Base-by-base conservation (phyloP, 37 sponge, comb jelly and placozoan species). In the Spongilla lacustris region DNA sequence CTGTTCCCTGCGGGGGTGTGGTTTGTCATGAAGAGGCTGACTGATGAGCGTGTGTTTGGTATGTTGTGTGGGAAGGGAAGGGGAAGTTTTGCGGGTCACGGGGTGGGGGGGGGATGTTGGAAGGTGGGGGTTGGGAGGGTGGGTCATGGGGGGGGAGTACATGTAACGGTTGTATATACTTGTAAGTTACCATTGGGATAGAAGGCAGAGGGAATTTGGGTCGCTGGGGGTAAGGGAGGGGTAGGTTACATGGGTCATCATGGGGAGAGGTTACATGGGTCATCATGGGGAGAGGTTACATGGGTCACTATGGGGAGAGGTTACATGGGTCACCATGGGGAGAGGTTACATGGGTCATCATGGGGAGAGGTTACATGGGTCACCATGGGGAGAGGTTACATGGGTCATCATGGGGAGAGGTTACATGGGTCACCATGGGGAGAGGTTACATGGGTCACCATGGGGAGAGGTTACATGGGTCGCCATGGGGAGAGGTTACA, bases 1-100 rank as follows among this genome's bases (percentile, higher is more conserved):
- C 77, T 95, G 49, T 99, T 99, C 80, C 99, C 99, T 29, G 94
- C 97, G 23, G 99, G 99, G 0, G 86, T 97, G 26, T 99, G 99
- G 99, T 89, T 99, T 68, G 95, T 96, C 83, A 90, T 99, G 89
- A 91, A 93, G 66, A 75, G 92, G 50, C 89, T 96, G 50, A 95
- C 85, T 14, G 95, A 97, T 41, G 99, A 96, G 78, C 86, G 99
- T 27, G 96, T 97, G 67, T 99, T 99, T 83, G 86, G 99, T 99
- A 50, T 89, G 91, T 78, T 23, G 50, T 28, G 29, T 30, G 78
- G 14, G 28, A 36, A 33, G 73, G 33, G 29, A 10, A 9, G 35
- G 75, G 75, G 32, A 36, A 2, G 32, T 19, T 13, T 29, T 24
- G 28, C 17, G 29, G 73, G 27, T 2, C 2, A 32, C 26, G 28